Conservation (phyloP, 2,888 invertebrate species). For the Archips crataeganus region DNA sequence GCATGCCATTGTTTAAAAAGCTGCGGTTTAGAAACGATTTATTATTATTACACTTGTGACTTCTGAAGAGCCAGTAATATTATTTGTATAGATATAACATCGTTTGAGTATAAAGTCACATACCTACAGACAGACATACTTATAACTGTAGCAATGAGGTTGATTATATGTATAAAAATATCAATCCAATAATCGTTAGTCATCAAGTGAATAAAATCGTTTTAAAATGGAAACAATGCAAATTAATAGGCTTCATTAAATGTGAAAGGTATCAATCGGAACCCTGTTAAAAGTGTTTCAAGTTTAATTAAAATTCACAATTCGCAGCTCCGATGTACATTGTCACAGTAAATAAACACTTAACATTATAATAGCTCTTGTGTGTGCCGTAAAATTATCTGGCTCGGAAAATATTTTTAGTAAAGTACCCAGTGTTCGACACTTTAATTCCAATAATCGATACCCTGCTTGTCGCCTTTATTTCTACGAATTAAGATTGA, state of each 20-base stretch:
- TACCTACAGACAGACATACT: too few relatives aligned
- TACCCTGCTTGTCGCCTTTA: too few relatives aligned
- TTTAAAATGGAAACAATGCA: not conserved
- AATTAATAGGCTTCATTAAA: constrained; percentile 2
- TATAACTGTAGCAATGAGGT: too few relatives aligned
- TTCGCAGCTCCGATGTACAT: not conserved
- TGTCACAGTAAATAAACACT: not conserved
- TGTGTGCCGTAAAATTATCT: not conserved
- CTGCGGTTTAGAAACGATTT: too few relatives aligned
- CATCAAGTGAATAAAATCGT: not conserved
- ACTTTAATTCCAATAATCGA: too few relatives aligned
- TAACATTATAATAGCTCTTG: not conserved
- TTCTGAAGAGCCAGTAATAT: too few relatives aligned
- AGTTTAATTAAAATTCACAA: constrained; percentile 3
- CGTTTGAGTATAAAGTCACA: too few relatives aligned
- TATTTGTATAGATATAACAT: too few relatives aligned
- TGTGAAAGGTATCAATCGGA: not conserved
- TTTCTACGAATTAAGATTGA: too few relatives aligned
- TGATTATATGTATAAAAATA: too few relatives aligned
- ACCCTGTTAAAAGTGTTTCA: not conserved
- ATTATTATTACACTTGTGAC: too few relatives aligned
- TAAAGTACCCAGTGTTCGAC: not conserved
- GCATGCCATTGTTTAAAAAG: too few relatives aligned
- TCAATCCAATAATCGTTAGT: not conserved
- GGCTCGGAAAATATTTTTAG: not conserved